phyloP scores from a whole-genome alignment of 2,113 vertebrate species.

The Saccopteryx leptura region DNA sequence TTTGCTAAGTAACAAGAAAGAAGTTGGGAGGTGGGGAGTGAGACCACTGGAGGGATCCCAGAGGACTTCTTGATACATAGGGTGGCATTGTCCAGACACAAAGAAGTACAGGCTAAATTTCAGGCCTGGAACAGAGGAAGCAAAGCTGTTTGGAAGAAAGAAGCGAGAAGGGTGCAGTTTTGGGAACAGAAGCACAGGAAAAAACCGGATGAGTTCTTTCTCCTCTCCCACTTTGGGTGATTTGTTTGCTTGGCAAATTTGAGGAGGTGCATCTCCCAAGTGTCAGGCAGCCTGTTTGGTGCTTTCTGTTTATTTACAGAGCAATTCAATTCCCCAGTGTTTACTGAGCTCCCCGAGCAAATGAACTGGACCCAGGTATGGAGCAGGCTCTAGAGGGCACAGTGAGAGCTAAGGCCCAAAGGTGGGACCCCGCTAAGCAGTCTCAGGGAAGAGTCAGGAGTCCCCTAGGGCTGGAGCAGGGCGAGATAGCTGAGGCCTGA shows the following conservation, averaged over 20 bases:
- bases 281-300: not conserved
- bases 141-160: slow-evolving; percentile 12
- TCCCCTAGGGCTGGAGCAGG: not conserved
- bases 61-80: not conserved
- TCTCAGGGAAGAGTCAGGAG: not conserved
- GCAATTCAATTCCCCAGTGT: slow-evolving; percentile 44
- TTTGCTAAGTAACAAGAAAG: not conserved
- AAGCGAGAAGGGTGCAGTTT: slow-evolving; percentile 7
- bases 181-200: not conserved
- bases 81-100: not conserved
- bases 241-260: slow-evolving; percentile 59
- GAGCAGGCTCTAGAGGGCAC: not conserved
- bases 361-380: not conserved
- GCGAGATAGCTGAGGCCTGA: not conserved
- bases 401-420: not conserved
- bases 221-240: not conserved
- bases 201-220: not conserved
- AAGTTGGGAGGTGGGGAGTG: not conserved
- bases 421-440: not conserved
- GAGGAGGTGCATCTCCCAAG: not conserved
- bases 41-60: not conserved
- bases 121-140: not conserved
- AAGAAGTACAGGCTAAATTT: not conserved
- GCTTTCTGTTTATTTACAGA: slow-evolving; percentile 71
- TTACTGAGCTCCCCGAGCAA: slow-evolving; percentile 52